Base-by-base conservation (phyloP, 1,140 invertebrate genomes). In the Lordiphosa collinella region DNA sequence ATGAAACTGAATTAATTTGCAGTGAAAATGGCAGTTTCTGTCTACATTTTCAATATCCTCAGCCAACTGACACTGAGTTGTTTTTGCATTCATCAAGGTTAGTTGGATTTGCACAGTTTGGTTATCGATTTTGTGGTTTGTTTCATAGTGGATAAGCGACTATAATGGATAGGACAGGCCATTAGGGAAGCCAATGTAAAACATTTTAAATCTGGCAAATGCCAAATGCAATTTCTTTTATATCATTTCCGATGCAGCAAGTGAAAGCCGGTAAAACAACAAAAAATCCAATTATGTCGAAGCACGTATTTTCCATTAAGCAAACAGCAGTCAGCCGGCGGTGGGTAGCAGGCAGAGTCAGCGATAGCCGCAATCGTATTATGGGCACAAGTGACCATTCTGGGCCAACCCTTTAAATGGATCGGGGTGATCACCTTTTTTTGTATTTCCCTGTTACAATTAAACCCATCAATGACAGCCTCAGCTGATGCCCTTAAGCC, bases 301-400 rank as follows among this genome's bases (percentile, higher is more conserved):
- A 76, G 72, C 72, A 76, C 72, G 72, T 76, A 76, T 76, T 76
- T 76, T 76, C 72, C 72, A 76, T 76, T 76, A 76, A 75, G 65
- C 66, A 76, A 76, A 76, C 72, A 76, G 52, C 72, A 70, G 47
- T 65, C 52, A 49, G 54, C 54, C 44, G 49, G 22, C 48, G 53
- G 37, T 35, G 32, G 49, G 51, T 62, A 67, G 63, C 29, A 34
- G 25, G 34, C 16, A 16, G 22, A 46, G 38, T 8, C 22, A 22
- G 32, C 10, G 36, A 55, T 59, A 74, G 58, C 63, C 58, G 54
- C 53, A 18, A 58, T 29, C 60, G 72, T 49, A 74, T 63, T 67
- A 63, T 68, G 49, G 40, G 22, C 57, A 41, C 29, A 68, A 68
- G 70, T 5, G 16, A 13, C 47, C 47, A 10, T 16, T 13, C 14